A percentile compares a stretch with the other conserved stretches of the same genome.
phyloP scores from a whole-genome alignment of 2,797 vertebrate genomes.

The Chaetodon trifasciatus region DNA sequence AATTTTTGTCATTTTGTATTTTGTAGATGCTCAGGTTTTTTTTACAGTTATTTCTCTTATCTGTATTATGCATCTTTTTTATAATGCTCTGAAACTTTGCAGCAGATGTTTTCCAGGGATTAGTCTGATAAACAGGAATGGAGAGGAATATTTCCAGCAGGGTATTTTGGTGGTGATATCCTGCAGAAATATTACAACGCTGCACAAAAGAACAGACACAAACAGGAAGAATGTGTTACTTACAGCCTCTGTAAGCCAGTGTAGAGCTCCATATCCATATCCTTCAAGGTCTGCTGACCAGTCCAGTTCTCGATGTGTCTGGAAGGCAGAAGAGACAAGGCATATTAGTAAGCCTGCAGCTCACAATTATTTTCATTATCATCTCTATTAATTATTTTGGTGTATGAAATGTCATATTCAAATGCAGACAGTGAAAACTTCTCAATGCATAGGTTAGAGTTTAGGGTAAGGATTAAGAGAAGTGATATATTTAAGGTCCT shows the following conservation, averaged over 20 bases:
- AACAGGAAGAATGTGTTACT: slow-evolving; percentile 74
- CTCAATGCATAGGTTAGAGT: too few species aligned
- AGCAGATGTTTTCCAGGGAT: too few species aligned
- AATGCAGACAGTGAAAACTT: too few species aligned
- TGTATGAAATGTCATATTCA: too few species aligned
- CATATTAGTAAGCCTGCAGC: not conserved
- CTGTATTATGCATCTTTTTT: not conserved
- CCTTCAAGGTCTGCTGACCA: slow-evolving; percentile 88
- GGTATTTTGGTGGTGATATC: not conserved
- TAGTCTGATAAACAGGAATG: slow-evolving; percentile 1
- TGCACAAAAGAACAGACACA: not conserved
- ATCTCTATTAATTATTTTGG: not conserved
- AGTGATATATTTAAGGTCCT: too few species aligned
- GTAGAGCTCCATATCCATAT: slow-evolving; percentile 94
- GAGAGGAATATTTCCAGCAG: slow-evolving; percentile 1
- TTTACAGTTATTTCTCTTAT: not conserved
- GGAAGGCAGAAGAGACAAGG: slow-evolving; percentile 46
- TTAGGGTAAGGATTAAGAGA: too few species aligned
- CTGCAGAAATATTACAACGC: not conserved
- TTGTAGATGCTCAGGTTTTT: too few species aligned
- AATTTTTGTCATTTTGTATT: too few species aligned
- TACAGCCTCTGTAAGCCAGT: slow-evolving; percentile 94
- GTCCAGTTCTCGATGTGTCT: slow-evolving; percentile 98
- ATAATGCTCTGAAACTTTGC: not conserved
- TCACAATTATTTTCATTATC: not conserved